Evolutionary conservation across 2,113 vertebrate genomes (phyloP).

Genomic region (Oenanthe melanoleuca): DNA sequence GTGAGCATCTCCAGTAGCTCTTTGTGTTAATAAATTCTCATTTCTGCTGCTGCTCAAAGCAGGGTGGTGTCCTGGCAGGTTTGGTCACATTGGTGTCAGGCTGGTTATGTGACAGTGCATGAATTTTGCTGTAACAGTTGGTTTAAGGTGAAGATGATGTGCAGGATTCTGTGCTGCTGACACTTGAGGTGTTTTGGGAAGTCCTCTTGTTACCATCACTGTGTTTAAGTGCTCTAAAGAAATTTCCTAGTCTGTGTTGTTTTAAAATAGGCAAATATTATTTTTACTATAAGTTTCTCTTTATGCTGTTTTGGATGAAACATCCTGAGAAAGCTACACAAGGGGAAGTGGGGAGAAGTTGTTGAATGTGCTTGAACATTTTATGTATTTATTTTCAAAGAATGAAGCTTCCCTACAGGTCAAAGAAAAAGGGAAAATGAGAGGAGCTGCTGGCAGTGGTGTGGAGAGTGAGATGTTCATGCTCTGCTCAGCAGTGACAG

Average conservation of each 20-base stretch:
- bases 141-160: not conserved
- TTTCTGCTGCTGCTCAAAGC: not conserved
- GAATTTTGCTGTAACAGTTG: not conserved
- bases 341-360: not conserved
- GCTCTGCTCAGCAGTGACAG: not conserved
- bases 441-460: not conserved
- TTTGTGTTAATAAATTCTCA: fast-evolving
- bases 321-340: not conserved
- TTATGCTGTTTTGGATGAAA: not conserved
- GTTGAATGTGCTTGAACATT: not conserved
- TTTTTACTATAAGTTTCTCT: not conserved
- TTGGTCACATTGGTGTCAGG: not conserved
- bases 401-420: not conserved
- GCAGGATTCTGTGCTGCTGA: not conserved
- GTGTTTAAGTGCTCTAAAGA: not conserved
- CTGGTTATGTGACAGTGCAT: not conserved
- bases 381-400: not conserved
- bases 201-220: not conserved
- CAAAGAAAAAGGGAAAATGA: not conserved
- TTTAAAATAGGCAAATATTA: not conserved
- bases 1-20: fast-evolving
- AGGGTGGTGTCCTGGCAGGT: not conserved
- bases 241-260: not conserved
- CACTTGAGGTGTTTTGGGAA: not conserved
- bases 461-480: not conserved